phyloP scores from a whole-genome alignment of 2,888 invertebrate species.

The Folsomia manolachei region DNA sequence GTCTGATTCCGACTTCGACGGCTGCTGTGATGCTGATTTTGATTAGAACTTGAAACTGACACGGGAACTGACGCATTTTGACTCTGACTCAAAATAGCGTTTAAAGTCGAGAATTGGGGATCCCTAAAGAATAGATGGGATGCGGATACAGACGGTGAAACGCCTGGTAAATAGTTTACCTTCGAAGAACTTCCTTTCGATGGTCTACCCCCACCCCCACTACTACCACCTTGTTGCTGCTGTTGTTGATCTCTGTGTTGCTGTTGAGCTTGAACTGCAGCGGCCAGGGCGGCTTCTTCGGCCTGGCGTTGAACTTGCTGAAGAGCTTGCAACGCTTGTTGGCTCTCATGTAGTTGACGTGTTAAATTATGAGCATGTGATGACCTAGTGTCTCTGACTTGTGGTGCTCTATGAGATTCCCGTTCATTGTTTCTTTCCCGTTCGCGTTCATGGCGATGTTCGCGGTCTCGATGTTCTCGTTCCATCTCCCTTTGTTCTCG shows the following conservation, averaged over 20 bases:
- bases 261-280: conserved; percentile 51
- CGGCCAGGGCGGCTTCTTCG: conserved; percentile 49
- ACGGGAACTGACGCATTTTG: conserved; percentile 33
- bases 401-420: conserved; percentile 50
- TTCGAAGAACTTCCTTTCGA: conserved; percentile 45
- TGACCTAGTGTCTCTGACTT: conserved; percentile 49
- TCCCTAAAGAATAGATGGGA: conserved; percentile 48
- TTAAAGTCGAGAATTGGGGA: conserved; percentile 41
- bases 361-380: conserved; percentile 44
- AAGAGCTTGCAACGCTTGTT: conserved; percentile 52
- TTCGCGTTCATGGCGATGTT: conserved; percentile 21
- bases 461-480: conserved; percentile 23
- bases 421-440: conserved; percentile 30
- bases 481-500: conserved; percentile 26
- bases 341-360: conserved; percentile 44
- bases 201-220: conserved; percentile 42
- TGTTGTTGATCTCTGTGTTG: conserved; percentile 49
- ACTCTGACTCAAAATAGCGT: conserved; percentile 43
- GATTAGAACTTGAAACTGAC: conserved; percentile 37
- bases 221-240: conserved; percentile 51
- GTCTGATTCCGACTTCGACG: conserved; percentile 43
- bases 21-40: conserved; percentile 43
- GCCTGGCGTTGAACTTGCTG: conserved; percentile 52
- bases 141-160: conserved; percentile 42
- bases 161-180: conserved; percentile 43